Base-by-base conservation (phyloP, 1,140 invertebrate species). In the Drosophila mojavensis region DNA sequence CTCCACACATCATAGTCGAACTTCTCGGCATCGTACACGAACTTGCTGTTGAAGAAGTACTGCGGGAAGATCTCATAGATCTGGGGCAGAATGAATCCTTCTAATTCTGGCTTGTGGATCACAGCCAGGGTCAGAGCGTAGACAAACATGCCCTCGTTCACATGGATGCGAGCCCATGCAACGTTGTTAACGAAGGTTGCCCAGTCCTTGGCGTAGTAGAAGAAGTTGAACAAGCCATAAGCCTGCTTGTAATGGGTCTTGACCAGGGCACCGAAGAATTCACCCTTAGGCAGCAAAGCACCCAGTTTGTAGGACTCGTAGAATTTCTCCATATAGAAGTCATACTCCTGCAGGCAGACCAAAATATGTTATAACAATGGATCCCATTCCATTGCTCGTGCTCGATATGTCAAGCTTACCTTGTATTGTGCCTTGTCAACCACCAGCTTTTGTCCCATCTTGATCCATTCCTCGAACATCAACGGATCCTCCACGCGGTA, bases 131-230 rank as follows among this genome's bases (percentile, higher is more conserved):
- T 94, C 75, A 95, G 91, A 2, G 94, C 93, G 60, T 94, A 94
- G 3, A 93, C 65, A 82, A 95, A 96, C 62, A 94, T 93, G 9
- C 93, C 94, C 81, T 94, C 93, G 84, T 96, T 96, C 1, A 95
- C 83, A 68, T 94, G 75, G 33, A 92, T 86, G 0, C 94, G 93
- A 11, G 94, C 94, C 93, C 93, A 95, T 5, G 93, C 79, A 6
- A 95, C 94, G 1, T 94, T 94, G 54, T 94, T 94, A 90, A 93
- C 94, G 91, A 96, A 95, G 6, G 93, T 94, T 1, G 94, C 94
- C 66, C 94, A 95, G 74, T 95, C 94, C 82, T 96, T 95, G 60
- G 95, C 95, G 76, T 94, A 94, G 91, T 94, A 95, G 78, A 97
- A 94, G 64, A 96, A 79, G 62, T 96, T 94, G 93, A 96, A 96